Evolutionary conservation across 2,888 invertebrate genomes (phyloP), one percentile per base, ranked within the genome.

Genomic region (Invenusta paracnida): DNA sequence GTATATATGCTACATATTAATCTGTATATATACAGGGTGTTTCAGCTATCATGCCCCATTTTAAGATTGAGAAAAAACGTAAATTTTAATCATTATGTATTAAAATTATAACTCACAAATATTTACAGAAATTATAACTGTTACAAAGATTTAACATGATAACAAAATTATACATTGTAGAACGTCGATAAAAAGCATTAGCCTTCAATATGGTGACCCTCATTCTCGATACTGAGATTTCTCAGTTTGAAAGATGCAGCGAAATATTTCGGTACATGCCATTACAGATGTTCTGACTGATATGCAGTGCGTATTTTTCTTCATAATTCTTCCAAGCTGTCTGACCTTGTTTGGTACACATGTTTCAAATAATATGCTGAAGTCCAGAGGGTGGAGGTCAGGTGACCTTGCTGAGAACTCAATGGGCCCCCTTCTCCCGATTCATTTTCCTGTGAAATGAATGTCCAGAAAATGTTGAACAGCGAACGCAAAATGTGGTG

Each of bases 111-210:
- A 25, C 73, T 73, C 23, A 73, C 73, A 73, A n/a, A 25, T 2
- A 73, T 73, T 13, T 73, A 23, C 23, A 23, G 23, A 73, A 73
- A 73, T 13, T 73, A 73, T 73, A 73, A 25, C 73, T 73, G 5
- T 13, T 73, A 23, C 25, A 73, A 23, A 73, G 73, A 73, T 73
- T 73, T 73, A 73, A 73, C 73, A 73, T 73, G 73, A 73, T 73
- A 73, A 25, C 73, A 73, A 5, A 25, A 73, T 73, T 73, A 23
- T 73, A 13, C 23, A 25, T 73, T 73, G 2, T 73, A 73, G 73
- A 73, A 73, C 17, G 23, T 73, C 27, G 5, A 73, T 23, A 73
- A 73, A 73, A 23, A 73, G 2, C 11, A 73, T 25, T 73, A 23
- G 25, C 73, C 73, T n/a, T 73, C 73, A 73, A 73, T 73, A 23